Evolutionary conservation across 2,888 invertebrate species (phyloP).

Genomic region (Eupithecia centaureata): DNA sequence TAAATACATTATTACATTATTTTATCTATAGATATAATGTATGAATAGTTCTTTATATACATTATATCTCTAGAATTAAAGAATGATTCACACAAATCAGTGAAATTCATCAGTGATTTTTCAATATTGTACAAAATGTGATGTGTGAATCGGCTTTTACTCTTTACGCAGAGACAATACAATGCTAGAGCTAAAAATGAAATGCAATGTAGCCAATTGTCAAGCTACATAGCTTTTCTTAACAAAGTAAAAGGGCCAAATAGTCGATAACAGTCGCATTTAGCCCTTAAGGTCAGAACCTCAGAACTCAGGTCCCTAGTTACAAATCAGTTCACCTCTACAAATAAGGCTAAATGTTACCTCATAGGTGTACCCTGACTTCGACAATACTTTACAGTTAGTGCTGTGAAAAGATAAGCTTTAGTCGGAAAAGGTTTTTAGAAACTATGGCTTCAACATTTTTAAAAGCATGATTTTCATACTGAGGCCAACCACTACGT

Average conservation of each 20-base stretch:
- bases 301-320: slow-evolving; percentile 18
- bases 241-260: slow-evolving; percentile 1
- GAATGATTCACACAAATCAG: no score
- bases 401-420: slow-evolving; percentile 1
- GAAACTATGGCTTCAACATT: not conserved
- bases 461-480: no score
- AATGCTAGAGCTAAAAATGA: no score
- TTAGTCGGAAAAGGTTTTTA: slow-evolving; percentile 5
- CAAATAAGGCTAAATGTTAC: slow-evolving; percentile 34
- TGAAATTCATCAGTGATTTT: no score
- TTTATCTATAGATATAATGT: no score
- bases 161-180: not conserved
- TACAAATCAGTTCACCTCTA: slow-evolving; percentile 35
- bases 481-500: no score
- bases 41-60: no score
- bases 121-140: no score
- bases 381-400: slow-evolving; percentile 36
- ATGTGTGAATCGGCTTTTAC: no score
- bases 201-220: not conserved
- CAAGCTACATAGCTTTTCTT: not conserved
- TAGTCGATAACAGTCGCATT: slow-evolving; percentile 20
- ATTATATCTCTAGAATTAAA: no score
- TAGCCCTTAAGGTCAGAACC: slow-evolving; percentile 25
- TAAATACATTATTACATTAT: no score
- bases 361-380: slow-evolving; percentile 35